Evolutionary conservation across 2,888 invertebrate genomes (phyloP).

Genomic region (Cheilosia scutellata): DNA sequence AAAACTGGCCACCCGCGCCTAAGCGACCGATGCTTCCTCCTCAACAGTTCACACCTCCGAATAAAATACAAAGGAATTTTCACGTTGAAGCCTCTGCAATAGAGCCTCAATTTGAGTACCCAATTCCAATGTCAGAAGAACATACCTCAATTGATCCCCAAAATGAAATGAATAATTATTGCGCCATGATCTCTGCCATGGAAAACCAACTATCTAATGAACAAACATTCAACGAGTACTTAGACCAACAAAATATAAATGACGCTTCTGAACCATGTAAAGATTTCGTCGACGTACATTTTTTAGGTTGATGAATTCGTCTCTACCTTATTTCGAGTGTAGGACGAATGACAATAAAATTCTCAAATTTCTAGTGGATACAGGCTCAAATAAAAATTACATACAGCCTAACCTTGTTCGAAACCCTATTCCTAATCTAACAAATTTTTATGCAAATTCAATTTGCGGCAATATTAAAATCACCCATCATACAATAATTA

Average conservation of each 20-base stretch:
- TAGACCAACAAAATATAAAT: constrained; percentile 20
- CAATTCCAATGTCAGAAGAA: too few relatives aligned
- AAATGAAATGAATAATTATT: too few relatives aligned
- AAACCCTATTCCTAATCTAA: constrained; percentile 11
- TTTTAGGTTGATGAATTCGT: not conserved
- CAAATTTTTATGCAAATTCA: constrained; percentile 1
- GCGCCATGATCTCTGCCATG: too few relatives aligned
- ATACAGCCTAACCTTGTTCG: not conserved
- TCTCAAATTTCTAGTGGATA: not conserved
- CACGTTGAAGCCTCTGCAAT: too few relatives aligned
- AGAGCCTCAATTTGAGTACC: too few relatives aligned
- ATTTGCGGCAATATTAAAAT: constrained; percentile 23
- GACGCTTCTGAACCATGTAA: too few relatives aligned
- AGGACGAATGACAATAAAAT: not conserved
- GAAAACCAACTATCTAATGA: not conserved
- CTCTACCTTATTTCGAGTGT: not conserved
- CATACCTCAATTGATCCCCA: too few relatives aligned
- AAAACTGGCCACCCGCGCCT: too few relatives aligned
- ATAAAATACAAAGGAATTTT: too few relatives aligned
- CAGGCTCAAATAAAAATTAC: not conserved
- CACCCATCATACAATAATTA: constrained; percentile 39
- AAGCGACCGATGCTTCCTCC: too few relatives aligned
- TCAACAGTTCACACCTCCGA: too few relatives aligned
- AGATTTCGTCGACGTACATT: not conserved
- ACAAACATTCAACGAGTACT: too few relatives aligned